These are phyloP conservation scores for Melanerpes aurifrons DNA, from an alignment of 2,113 vertebrate species.

Conservation along the genomic window DNA sequence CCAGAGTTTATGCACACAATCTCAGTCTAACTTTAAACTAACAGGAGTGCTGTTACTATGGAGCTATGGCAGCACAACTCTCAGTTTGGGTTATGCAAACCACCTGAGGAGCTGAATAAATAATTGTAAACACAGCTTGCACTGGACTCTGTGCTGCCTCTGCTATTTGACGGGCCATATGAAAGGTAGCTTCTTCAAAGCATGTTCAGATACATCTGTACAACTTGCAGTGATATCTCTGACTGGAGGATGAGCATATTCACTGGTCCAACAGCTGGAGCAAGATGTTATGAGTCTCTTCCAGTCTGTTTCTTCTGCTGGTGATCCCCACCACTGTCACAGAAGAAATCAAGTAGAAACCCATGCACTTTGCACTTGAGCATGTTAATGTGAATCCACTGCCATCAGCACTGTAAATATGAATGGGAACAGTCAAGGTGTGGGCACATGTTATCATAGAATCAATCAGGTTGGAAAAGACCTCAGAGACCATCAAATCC, in stretches of 20 bases:
- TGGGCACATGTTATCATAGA: neutral
- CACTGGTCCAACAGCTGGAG: neutral
- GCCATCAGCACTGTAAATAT: neutral
- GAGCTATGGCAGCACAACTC: constrained; percentile 13
- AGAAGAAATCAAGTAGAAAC: neutral
- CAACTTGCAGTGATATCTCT: neutral
- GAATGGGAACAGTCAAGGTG: neutral
- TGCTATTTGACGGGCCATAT: accelerated
- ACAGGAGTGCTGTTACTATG: neutral
- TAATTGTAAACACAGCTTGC: neutral
- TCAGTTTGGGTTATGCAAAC: neutral
- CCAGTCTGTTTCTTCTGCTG: neutral
- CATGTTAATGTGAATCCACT: neutral
- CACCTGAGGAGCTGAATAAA: constrained; percentile 4
- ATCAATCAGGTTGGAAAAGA: too few relatives aligned
- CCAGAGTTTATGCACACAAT: neutral
- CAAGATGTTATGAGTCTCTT: neutral
- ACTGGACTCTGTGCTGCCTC: neutral
- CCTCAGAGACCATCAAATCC: too few relatives aligned
- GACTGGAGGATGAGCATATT: neutral
- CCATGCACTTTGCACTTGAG: neutral
- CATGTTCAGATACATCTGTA: neutral
- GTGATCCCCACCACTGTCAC: neutral
- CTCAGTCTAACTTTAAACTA: neutral
- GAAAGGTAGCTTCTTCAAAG: neutral